These are phyloP conservation scores for Nothoprocta pentlandii DNA, from an alignment of 2,113 vertebrate genomes.

Conservation along the genomic window DNA sequence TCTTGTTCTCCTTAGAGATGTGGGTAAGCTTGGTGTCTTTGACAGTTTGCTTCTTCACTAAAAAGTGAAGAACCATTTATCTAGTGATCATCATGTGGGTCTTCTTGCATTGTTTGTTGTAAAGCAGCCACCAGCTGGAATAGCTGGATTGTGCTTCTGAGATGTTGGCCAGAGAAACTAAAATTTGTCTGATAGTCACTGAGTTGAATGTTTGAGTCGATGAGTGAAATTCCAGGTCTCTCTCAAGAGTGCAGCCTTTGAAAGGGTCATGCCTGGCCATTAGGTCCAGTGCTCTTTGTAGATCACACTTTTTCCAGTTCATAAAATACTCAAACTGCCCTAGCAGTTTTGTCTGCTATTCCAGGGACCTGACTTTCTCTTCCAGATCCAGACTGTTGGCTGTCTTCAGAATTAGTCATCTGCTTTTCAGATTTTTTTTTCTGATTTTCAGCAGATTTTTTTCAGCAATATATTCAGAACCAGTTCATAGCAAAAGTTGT, in stretches of 20 bases:
- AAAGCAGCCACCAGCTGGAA: not conserved
- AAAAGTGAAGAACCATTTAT: too few relatives aligned
- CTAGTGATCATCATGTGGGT: not conserved
- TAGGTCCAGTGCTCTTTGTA: not conserved
- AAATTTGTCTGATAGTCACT: not conserved
- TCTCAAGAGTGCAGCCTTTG: not conserved
- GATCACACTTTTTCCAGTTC: not conserved
- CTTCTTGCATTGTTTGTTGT: not conserved
- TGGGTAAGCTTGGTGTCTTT: not conserved
- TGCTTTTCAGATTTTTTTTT: not conserved
- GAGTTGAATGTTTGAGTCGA: not conserved
- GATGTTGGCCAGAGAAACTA: not conserved
- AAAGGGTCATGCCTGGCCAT: not conserved
- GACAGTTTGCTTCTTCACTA: not conserved
- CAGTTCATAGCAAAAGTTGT: not conserved
- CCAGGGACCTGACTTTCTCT: not conserved
- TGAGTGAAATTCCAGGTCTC: not conserved
- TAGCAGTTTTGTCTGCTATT: not conserved
- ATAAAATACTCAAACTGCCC: not conserved
- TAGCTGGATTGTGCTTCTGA: not conserved
- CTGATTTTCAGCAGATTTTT: too few relatives aligned
- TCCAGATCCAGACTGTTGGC: not conserved
- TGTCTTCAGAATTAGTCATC: not conserved
- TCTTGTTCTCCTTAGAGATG: not conserved
- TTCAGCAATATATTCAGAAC: not conserved